Conservation (phyloP, 2,113 vertebrate species). For the Pandion haliaetus region DNA sequence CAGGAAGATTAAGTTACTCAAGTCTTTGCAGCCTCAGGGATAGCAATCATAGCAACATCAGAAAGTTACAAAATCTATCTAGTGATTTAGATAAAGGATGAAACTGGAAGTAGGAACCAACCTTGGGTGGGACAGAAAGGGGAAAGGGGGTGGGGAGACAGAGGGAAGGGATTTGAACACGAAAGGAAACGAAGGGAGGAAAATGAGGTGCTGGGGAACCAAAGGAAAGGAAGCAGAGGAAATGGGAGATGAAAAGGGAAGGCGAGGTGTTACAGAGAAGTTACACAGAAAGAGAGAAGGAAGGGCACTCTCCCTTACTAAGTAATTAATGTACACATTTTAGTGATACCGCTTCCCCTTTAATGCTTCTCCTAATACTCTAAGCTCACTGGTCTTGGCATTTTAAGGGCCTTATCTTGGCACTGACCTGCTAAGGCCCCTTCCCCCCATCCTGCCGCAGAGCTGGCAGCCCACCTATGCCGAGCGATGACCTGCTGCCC, state of each 20-base stretch:
- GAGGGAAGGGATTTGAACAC: background rate
- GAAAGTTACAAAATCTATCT: background rate
- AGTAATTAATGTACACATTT: background rate
- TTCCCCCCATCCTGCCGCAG: background rate
- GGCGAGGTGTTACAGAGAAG: background rate
- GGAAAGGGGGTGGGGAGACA: background rate
- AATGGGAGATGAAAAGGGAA: background rate
- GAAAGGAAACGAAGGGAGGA: background rate
- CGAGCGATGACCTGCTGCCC: background rate
- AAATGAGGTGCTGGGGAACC: background rate
- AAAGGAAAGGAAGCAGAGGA: background rate
- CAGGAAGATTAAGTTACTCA: background rate
- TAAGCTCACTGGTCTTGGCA: background rate
- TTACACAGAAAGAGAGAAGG: background rate
- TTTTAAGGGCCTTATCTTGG: background rate
- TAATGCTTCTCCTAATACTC: background rate
- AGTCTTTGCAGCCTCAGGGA: background rate
- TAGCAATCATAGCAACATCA: background rate
- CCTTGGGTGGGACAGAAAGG: background rate
- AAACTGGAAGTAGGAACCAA: background rate
- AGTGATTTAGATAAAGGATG: background rate
- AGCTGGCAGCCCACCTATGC: background rate
- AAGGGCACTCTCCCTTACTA: background rate
- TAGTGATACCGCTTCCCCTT: background rate
- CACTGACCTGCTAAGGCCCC: background rate